Evolutionary conservation across 2,797 vertebrate species (phyloP), one percentile per base, ranked within the genome.

Genomic region (Pipistrellus pipistrellus): DNA sequence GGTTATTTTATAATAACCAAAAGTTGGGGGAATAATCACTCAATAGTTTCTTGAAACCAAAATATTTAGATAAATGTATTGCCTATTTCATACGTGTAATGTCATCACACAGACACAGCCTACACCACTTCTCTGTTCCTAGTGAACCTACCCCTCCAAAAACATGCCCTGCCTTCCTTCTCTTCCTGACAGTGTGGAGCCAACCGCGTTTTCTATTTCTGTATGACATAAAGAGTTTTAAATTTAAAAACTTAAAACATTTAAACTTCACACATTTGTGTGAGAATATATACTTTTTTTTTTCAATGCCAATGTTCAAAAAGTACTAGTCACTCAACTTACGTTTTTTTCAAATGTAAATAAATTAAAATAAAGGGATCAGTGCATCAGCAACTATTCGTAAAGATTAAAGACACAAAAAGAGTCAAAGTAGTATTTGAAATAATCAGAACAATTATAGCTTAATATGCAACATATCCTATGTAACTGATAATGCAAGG

Each of bases 401-500:
- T 95, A 83, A 91, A 85, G 21, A 91, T 71, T 96, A 93, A 97
- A 98, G 96, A 68, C 21, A 57, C 18, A 93, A 66, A 48, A 35
- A 88, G 38, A 95, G n/a, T 96, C 94, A 96, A 91, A 80, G 55
- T 69, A 38, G 82, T 55, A 95, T 94, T 83, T 96, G n/a, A 88
- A 94, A 84, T 88, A 59, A 92, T 59, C 71, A 92, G 81, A 97
- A 88, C 1, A 4, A 57, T 55, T 91, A 84, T 82, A 92, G 68
- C 13, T 97, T 97, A 98, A 97, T 97, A 95, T 96, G 92, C 69
- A 95, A 96, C 62, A 76, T 69, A 88, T 81, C 80, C 94, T 97
- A 97, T 94, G 96, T 97, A 97, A 96, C 51, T 96, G 95, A 97
- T 97, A 96, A 97, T 92, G 48, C 94, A 85, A 91, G 68, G 3